phyloP scores from a whole-genome alignment of 30 jellyfish, hydroid and myxozoan genomes.

The Cassiopea andromeda region DNA sequence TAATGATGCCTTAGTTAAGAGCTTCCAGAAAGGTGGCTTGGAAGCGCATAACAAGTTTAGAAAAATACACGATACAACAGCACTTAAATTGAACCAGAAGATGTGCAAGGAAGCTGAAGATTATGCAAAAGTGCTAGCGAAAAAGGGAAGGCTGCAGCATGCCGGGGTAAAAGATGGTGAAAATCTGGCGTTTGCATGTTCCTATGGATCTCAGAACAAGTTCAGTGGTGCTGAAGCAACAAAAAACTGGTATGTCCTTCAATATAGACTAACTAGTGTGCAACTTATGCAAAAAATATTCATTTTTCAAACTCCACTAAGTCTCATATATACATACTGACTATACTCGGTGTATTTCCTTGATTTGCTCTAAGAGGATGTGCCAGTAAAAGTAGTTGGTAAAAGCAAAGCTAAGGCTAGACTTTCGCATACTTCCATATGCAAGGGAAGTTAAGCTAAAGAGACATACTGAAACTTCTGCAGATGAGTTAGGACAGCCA shows the following conservation, averaged over 20 bases:
- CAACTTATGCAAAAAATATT: not conserved
- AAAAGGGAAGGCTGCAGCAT: conserved; percentile 75
- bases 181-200: conserved; percentile 77
- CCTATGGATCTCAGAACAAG: conserved; percentile 36
- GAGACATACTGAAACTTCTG: too few species aligned
- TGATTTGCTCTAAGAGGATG: too few species aligned
- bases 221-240: conserved; percentile 72
- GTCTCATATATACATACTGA: too few species aligned
- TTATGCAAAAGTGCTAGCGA: conserved; percentile 78
- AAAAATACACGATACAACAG: conserved; percentile 60
- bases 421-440: too few species aligned
- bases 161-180: conserved; percentile 79
- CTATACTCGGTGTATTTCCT: too few species aligned
- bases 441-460: too few species aligned
- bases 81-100: conserved; percentile 54
- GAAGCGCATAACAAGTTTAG: conserved; percentile 86
- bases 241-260: conserved; percentile 57
- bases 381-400: too few species aligned
- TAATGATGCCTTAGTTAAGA: not conserved
- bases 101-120: conserved; percentile 70
- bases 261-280: not conserved
- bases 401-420: too few species aligned
- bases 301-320: not conserved
- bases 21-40: conserved; percentile 51
- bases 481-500: too few species aligned